These are phyloP conservation scores for Pseudonaja textilis DNA, from an alignment of 2,113 vertebrate species.

Conservation along the genomic window DNA sequence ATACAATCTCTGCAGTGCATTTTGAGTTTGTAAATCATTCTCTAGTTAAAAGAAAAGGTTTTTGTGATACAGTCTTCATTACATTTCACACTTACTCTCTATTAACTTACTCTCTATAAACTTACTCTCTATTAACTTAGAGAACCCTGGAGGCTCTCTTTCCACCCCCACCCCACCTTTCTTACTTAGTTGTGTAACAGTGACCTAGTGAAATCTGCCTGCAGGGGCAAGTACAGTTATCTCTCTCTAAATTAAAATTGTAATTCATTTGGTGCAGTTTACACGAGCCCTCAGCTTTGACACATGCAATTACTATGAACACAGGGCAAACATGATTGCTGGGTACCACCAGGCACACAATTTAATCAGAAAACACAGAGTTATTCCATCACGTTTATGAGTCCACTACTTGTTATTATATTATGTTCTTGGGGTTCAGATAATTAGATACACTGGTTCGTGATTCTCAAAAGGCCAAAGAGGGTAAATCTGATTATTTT, in stretches of 20 bases:
- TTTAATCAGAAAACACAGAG: slow-evolving; percentile 79
- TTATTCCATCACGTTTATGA: slow-evolving; percentile 78
- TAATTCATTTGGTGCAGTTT: slow-evolving; percentile 74
- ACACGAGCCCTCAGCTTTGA: slow-evolving; percentile 78
- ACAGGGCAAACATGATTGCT: slow-evolving; percentile 76
- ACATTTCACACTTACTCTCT: slow-evolving; percentile 66
- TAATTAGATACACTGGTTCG: slow-evolving; percentile 79
- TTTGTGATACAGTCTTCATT: slow-evolving; percentile 70
- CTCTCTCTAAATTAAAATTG: slow-evolving; percentile 81
- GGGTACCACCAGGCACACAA: slow-evolving; percentile 74
- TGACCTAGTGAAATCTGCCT: slow-evolving; percentile 78
- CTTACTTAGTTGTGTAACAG: slow-evolving; percentile 80
- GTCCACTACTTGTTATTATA: slow-evolving; percentile 76
- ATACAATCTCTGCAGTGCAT: slow-evolving; percentile 73
- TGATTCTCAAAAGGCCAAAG: slow-evolving; percentile 71
- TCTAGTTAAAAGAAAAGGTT: slow-evolving; percentile 85
- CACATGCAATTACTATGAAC: slow-evolving; percentile 85
- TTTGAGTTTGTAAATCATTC: slow-evolving; percentile 90
- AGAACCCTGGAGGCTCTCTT: slow-evolving; percentile 59
- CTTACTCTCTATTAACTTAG: slow-evolving; percentile 76
- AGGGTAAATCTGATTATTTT: slow-evolving; percentile 73
- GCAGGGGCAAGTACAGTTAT: slow-evolving; percentile 71
- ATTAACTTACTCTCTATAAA: slow-evolving; percentile 81
- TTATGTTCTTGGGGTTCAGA: slow-evolving; percentile 75
- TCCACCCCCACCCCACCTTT: slow-evolving; percentile 61